Conservation (phyloP, 1,140 invertebrate genomes). For the Euura lappo region DNA sequence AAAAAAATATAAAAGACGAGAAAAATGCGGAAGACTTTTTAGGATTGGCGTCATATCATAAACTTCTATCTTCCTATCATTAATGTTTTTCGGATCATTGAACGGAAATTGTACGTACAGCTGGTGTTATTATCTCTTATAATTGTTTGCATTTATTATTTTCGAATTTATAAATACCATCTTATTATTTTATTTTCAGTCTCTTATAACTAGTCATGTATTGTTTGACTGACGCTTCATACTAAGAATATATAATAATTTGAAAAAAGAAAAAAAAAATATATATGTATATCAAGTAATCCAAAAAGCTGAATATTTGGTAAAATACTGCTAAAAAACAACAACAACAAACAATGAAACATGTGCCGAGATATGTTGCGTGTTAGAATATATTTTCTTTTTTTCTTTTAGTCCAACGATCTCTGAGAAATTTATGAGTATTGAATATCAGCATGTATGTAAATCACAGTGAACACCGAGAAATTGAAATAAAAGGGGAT, state of each 20-base stretch:
- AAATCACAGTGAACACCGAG: not conserved
- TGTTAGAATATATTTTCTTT: not conserved
- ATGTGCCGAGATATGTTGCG: not conserved
- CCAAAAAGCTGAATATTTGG: not conserved
- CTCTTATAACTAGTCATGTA: not conserved
- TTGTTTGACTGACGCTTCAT: not conserved
- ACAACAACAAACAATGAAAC: not conserved
- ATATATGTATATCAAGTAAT: not conserved
- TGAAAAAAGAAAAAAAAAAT: not conserved
- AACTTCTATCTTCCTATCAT: no score
- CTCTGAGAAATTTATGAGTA: not conserved
- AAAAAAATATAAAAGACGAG: no score
- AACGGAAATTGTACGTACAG: no score
- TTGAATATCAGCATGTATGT: not conserved
- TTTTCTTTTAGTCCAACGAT: not conserved
- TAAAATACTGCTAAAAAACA: not conserved
- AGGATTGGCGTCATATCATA: no score
- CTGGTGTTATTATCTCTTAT: no score
- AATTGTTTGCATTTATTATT: no score
- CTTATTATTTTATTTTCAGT: not conserved
- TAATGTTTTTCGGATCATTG: no score
- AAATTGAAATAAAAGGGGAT: not conserved
- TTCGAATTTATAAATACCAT: no score
- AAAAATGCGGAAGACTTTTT: no score
- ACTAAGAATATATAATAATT: not conserved